Base-by-base conservation (phyloP, 1,140 invertebrate genomes). In the Brachystomella parvula region DNA sequence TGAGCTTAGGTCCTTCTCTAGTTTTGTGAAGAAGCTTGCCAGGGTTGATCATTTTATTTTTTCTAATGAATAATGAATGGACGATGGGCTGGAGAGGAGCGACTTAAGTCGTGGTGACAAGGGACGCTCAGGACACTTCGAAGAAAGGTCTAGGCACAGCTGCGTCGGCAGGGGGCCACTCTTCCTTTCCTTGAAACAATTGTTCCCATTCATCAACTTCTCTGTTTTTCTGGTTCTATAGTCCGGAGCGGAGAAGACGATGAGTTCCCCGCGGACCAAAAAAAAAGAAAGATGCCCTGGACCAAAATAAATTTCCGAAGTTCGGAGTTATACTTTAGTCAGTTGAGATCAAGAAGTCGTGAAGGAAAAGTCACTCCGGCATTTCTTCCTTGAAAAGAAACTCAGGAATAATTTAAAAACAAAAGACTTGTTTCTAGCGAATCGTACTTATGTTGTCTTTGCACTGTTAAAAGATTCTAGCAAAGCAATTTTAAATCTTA, bases 131-230 rank as follows among this genome's bases (percentile, higher is more conserved):
- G 35, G 35, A 39, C 49, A 53, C 24, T 6, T 6, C 12, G 24
- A 53, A 53, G 49, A 24, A 53, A 24, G 12, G 49, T 12, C 24
- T 12, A 53, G 49, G 49, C 60, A 62, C 60, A 62, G 60, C 60
- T 62, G 60, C 60, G 6, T 3, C 60, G 28, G 60, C 35, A 29
- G 60, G 60, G 60, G 33, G 44, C 39, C 28, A 12, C 58, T 15
- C 21, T 47, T 47, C 21, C 44, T 47, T 47, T 47, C 44, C 21
- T 21, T 62, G 31, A 62, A 62, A 62, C 60, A 62, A 62, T 62
- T 62, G 60, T 12, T 62, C 60, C 60, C 60, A 62, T 62, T 62
- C 60, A 62, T 62, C 60, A 62, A 35, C 60, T 62, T 39, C 19
- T 26, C 24, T 53, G 6, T 15, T 53, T 24, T n/a, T n/a, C n/a